phyloP scores from a whole-genome alignment of 1,140 invertebrate genomes.

The Heliconius eleuchia region DNA sequence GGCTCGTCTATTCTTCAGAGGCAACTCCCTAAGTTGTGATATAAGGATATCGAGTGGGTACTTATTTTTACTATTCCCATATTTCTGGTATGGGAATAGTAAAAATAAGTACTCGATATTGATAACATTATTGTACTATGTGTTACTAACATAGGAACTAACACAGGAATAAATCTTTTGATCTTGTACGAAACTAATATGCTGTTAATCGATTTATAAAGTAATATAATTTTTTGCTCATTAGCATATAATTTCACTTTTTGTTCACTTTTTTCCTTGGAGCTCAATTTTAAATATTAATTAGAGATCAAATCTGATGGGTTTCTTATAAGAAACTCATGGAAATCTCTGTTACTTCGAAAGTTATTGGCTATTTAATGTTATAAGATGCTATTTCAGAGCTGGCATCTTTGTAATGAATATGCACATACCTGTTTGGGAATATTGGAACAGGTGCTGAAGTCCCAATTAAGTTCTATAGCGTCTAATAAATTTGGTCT shows the following conservation, averaged over 20 bases:
- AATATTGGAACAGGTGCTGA: constrained; percentile 56
- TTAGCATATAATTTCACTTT: background rate
- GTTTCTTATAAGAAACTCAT: background rate
- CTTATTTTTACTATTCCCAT: constrained; percentile 4
- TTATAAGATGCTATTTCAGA: background rate
- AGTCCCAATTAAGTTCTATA: constrained; percentile 75
- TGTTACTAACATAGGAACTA: background rate
- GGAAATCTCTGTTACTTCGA: no score
- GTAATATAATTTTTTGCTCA: background rate
- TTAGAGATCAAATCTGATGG: background rate
- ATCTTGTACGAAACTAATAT: background rate
- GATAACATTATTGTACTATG: background rate
- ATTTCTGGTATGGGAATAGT: background rate
- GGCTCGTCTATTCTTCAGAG: constrained; percentile 2
- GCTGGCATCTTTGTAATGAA: background rate
- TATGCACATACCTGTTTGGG: constrained; percentile 58
- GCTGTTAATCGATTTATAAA: constrained; percentile 4
- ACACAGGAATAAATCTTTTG: background rate
- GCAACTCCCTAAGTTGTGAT: background rate
- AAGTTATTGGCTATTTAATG: background rate
- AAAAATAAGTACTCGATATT: background rate
- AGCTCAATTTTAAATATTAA: background rate
- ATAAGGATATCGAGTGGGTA: background rate
- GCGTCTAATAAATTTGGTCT: constrained; percentile 56
- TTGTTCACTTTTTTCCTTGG: background rate